phyloP scores from a whole-genome alignment of 2,797 vertebrate species.

The Cuniculus paca region DNA sequence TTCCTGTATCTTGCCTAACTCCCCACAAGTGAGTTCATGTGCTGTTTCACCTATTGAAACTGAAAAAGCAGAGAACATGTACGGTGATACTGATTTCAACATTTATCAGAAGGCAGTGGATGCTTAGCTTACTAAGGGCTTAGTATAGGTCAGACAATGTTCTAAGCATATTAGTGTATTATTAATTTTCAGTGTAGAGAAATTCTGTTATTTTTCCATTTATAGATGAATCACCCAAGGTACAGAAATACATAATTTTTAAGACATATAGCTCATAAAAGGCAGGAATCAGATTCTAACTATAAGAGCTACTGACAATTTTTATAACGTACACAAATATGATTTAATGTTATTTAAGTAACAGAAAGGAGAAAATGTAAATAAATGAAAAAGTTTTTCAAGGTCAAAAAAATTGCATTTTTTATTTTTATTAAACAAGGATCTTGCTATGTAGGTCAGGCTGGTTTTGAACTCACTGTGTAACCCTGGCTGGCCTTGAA shows the following conservation, averaged over 20 bases:
- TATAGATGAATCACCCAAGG: not conserved
- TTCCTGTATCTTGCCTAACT: conserved; percentile 1
- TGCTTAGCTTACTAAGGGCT: not conserved
- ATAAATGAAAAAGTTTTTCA: not conserved
- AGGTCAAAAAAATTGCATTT: not conserved
- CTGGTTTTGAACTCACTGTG: not conserved
- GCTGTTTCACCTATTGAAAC: not conserved
- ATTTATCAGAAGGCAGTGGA: not conserved
- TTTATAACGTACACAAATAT: not conserved
- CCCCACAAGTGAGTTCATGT: not conserved
- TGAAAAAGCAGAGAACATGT: not conserved
- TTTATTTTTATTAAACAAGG: not conserved
- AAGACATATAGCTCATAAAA: not conserved
- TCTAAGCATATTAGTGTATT: not conserved
- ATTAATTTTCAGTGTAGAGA: not conserved
- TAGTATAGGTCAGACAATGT: not conserved
- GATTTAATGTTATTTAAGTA: conserved; percentile 4
- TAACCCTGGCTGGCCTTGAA: too few relatives aligned
- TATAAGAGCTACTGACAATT: not conserved
- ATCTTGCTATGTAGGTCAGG: not conserved
- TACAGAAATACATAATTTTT: not conserved
- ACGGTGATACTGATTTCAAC: not conserved
- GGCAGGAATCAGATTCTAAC: conserved; percentile 2
- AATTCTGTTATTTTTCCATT: not conserved
- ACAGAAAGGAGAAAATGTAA: conserved; percentile 10